Evolutionary conservation across 2,888 invertebrate species (phyloP).

Genomic region (Actias luna): DNA sequence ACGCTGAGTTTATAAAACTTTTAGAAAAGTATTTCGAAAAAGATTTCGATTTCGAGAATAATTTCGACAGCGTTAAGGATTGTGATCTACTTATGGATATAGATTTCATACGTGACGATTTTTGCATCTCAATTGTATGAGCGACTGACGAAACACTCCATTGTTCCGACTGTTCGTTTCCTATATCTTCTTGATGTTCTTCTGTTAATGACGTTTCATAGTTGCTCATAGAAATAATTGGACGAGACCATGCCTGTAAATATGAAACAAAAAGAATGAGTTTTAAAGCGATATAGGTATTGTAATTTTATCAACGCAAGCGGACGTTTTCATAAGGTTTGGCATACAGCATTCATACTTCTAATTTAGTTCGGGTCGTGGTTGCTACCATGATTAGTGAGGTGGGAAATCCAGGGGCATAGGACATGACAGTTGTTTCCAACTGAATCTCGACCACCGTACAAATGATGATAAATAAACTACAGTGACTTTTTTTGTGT

Average conservation of each 20-base stretch:
- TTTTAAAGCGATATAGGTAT: background rate
- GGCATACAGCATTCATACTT: too few relatives aligned
- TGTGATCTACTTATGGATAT: constrained; percentile 37
- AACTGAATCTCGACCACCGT: too few relatives aligned
- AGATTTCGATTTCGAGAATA: constrained; percentile 41
- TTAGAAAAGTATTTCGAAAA: constrained; percentile 45
- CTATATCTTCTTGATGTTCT: constrained; percentile 29
- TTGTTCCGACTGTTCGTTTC: constrained; percentile 44
- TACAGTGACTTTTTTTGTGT: too few relatives aligned
- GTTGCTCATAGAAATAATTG: constrained; percentile 44
- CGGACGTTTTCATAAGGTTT: too few relatives aligned
- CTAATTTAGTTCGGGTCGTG: too few relatives aligned
- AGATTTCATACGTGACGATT: constrained; percentile 35
- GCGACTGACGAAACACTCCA: constrained; percentile 47
- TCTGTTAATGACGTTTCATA: constrained; percentile 35
- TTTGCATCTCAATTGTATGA: constrained; percentile 30
- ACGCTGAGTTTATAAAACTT: constrained; percentile 33
- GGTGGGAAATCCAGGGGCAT: too few relatives aligned
- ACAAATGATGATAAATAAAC: too few relatives aligned
- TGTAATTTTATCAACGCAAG: background rate
- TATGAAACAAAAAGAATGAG: background rate
- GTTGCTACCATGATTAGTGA: too few relatives aligned
- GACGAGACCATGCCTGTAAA: constrained; percentile 29
- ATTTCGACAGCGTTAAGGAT: constrained; percentile 33
- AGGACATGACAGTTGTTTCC: too few relatives aligned